These are phyloP conservation scores for Diachrysia chrysitis DNA, from an alignment of 2,888 invertebrate genomes.

Conservation along the genomic window DNA sequence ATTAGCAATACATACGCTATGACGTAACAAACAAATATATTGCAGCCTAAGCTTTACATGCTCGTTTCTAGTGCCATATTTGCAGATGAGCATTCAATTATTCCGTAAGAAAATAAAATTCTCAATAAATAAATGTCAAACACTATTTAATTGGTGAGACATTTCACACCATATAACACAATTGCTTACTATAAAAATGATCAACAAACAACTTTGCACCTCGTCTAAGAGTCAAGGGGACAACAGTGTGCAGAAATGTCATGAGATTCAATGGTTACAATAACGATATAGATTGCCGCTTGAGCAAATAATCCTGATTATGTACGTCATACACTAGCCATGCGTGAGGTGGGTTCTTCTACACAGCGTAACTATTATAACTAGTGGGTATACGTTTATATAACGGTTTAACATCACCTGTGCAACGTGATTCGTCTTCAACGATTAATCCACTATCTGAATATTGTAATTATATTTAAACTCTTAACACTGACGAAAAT, in stretches of 20 bases:
- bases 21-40: slow-evolving; percentile 66
- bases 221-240: slow-evolving; percentile 79
- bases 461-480: slow-evolving; percentile 71
- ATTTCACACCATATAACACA: slow-evolving; percentile 87
- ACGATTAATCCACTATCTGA: slow-evolving; percentile 74
- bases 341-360: slow-evolving; percentile 85
- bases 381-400: slow-evolving; percentile 74
- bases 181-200: slow-evolving; percentile 88
- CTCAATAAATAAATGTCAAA: slow-evolving; percentile 89
- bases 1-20: slow-evolving; percentile 65
- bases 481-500: slow-evolving; percentile 77
- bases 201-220: slow-evolving; percentile 88
- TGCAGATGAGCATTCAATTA: slow-evolving; percentile 87
- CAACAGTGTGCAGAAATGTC: slow-evolving; percentile 81
- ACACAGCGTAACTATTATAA: slow-evolving; percentile 75
- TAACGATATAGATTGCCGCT: slow-evolving; percentile 81
- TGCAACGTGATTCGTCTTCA: slow-evolving; percentile 75
- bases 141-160: slow-evolving; percentile 86
- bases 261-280: slow-evolving; percentile 87
- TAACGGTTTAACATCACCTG: slow-evolving; percentile 77
- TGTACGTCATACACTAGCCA: slow-evolving; percentile 81
- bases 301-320: slow-evolving; percentile 87
- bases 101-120: slow-evolving; percentile 88
- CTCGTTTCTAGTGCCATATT: slow-evolving; percentile 83
- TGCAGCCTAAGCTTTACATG: slow-evolving; percentile 70